Evolutionary conservation across 2,113 vertebrate species (phyloP).

Genomic region (Cyprinodon brontotheroides): DNA sequence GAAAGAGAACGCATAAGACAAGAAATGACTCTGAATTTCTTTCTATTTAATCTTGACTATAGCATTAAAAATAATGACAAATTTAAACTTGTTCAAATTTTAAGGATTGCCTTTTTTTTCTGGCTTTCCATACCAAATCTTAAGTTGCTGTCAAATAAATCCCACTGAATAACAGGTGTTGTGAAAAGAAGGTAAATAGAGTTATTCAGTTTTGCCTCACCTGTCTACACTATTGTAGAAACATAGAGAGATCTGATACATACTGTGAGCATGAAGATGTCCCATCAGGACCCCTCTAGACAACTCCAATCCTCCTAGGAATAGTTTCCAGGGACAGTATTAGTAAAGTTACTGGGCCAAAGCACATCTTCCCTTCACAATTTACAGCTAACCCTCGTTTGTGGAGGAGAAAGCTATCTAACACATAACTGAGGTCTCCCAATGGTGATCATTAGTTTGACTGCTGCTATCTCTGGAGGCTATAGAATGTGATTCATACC

Average conservation of each 20-base stretch:
- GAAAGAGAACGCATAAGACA: too few relatives aligned
- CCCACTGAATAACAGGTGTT: not conserved
- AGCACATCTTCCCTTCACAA: not conserved
- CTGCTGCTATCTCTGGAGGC: conserved; percentile 5
- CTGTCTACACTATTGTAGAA: not conserved
- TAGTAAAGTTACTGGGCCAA: not conserved
- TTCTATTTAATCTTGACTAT: too few relatives aligned
- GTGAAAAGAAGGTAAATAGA: not conserved
- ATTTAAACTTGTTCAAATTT: not conserved
- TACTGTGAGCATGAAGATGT: not conserved
- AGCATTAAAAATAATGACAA: too few relatives aligned
- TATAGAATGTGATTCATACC: not conserved
- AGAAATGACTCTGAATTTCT: too few relatives aligned
- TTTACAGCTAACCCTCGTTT: not conserved
- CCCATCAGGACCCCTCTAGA: not conserved
- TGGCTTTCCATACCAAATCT: not conserved
- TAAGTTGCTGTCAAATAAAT: not conserved
- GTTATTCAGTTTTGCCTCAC: not conserved
- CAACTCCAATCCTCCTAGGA: not conserved
- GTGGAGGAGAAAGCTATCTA: conserved; percentile 1
- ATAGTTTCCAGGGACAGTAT: not conserved
- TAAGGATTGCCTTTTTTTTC: not conserved
- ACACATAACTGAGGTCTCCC: conserved; percentile 1
- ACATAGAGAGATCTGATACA: not conserved
- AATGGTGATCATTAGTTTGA: conserved; percentile 11